These are phyloP conservation scores for Harpalus rufipes DNA, from an alignment of 2,888 invertebrate genomes.

Conservation along the genomic window DNA sequence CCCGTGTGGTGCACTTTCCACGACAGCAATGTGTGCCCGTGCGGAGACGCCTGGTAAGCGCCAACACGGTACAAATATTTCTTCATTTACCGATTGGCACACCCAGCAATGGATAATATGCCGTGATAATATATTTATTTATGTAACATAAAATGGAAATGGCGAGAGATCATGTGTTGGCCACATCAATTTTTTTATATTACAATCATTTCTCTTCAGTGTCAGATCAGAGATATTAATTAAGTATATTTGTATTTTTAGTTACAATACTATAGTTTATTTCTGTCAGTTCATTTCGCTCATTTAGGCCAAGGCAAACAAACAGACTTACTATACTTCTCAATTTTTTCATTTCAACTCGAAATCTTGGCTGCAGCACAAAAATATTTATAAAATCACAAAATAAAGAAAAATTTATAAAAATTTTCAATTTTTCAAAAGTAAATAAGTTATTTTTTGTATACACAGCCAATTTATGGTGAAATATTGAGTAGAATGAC, in stretches of 20 bases:
- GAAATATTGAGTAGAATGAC: too few relatives aligned
- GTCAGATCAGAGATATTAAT: not conserved
- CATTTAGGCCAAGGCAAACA: slow-evolving; percentile 25
- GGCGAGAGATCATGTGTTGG: too few relatives aligned
- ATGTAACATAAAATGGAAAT: too few relatives aligned
- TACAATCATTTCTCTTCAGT: not conserved
- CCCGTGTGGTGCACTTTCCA: too few relatives aligned
- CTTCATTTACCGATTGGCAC: too few relatives aligned
- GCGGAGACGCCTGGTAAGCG: too few relatives aligned
- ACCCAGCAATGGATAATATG: too few relatives aligned
- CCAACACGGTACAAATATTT: too few relatives aligned
- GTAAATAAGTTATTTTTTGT: not conserved
- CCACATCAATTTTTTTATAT: too few relatives aligned
- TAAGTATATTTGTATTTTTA: not conserved
- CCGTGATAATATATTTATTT: too few relatives aligned
- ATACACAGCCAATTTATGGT: too few relatives aligned
- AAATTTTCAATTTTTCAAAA: not conserved
- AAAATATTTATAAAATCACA: slow-evolving; percentile 15
- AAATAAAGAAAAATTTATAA: not conserved
- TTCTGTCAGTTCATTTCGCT: not conserved
- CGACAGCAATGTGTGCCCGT: too few relatives aligned
- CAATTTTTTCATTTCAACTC: not conserved
- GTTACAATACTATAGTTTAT: not conserved
- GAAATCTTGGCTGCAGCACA: not conserved
- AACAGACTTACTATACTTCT: not conserved